Percentiles rank a stretch among this genome's conserved stretches.
These are phyloP conservation scores for Dendrocopos noguchii DNA, from an alignment of 2,113 vertebrate species.

Conservation along the genomic window DNA sequence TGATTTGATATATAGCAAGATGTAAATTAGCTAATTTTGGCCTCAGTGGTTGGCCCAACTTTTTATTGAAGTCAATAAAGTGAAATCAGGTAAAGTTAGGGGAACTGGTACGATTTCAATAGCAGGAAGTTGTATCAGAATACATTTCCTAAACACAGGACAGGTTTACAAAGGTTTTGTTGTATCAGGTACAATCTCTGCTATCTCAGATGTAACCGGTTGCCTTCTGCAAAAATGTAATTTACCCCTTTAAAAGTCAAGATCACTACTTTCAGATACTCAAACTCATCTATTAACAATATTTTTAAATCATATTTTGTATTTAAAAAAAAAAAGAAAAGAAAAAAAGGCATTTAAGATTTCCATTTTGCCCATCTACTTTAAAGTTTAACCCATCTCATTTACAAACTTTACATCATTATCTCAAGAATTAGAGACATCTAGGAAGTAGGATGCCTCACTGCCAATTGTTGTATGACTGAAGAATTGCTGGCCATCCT, in stretches of 20 bases:
- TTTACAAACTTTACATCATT: background rate
- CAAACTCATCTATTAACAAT: background rate
- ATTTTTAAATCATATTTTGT: background rate
- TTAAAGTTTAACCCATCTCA: background rate
- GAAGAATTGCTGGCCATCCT: background rate
- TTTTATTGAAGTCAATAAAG: background rate
- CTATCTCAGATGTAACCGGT: background rate
- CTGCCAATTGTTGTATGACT: background rate
- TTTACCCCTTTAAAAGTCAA: no score
- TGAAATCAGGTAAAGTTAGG: background rate
- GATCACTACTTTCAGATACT: no score
- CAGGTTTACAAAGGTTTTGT: background rate
- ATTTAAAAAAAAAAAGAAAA: background rate
- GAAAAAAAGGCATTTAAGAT: background rate
- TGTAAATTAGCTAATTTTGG: background rate
- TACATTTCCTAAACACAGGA: background rate
- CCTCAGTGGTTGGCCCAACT: background rate
- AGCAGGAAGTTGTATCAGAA: background rate
- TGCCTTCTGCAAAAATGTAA: background rate
- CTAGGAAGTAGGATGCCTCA: background rate
- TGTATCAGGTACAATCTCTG: background rate
- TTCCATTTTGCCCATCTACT: background rate
- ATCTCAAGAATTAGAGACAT: background rate
- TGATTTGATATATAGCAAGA: background rate
- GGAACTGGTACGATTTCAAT: background rate